phyloP scores from a whole-genome alignment of 2,113 vertebrate genomes.

The Bostrychus sinensis region DNA sequence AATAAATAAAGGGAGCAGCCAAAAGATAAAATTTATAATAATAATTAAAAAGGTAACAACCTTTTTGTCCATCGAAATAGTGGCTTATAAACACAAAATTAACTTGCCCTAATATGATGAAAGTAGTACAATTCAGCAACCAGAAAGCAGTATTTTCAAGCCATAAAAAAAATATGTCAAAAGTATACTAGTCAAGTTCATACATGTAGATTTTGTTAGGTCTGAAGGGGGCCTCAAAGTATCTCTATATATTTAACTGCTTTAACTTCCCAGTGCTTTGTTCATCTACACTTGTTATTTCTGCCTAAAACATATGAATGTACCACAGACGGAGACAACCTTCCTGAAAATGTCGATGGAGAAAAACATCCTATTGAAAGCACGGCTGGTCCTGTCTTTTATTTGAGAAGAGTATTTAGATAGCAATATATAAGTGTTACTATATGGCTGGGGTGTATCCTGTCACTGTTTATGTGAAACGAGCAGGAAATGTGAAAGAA shows the following conservation, averaged over 20 bases:
- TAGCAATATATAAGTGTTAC: constrained; percentile 77
- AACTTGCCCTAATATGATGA: no score
- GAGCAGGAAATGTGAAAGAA: constrained; percentile 63
- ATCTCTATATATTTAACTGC: constrained; percentile 63
- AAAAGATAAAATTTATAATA: no score
- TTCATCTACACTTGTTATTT: constrained; percentile 57
- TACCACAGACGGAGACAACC: constrained; percentile 55
- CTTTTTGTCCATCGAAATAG: no score
- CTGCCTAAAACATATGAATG: constrained; percentile 67
- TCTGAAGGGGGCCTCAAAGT: constrained; percentile 42
- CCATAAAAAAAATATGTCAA: no score
- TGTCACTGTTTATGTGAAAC: constrained; percentile 54
- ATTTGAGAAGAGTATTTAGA: constrained; percentile 64
- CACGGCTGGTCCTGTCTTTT: constrained; percentile 39
- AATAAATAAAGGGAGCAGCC: no score
- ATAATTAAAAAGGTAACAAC: no score
- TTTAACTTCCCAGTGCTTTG: constrained; percentile 52
- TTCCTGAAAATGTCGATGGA: constrained; percentile 32
- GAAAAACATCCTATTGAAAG: constrained; percentile 26
- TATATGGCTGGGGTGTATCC: constrained; percentile 62
- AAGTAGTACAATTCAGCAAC: no score
- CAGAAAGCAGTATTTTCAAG: no score
- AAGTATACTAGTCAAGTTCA: no score
- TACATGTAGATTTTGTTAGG: no score
- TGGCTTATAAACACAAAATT: no score